Conservation (phyloP, 2,797 vertebrate species). For the Mastacembelus armatus region DNA sequence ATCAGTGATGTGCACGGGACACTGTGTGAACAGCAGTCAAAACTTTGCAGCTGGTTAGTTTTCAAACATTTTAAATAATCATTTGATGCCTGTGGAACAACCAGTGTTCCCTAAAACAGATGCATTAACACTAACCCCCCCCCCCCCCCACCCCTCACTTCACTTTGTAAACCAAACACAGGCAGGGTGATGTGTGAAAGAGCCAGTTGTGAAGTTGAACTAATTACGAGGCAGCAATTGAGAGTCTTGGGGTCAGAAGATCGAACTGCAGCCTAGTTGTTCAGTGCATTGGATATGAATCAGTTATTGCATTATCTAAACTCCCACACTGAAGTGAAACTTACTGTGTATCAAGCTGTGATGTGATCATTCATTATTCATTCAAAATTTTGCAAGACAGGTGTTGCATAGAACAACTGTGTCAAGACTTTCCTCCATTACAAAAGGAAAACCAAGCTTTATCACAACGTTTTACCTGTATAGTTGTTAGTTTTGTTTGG, state of each 20-base stretch:
- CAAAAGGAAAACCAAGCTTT: background rate
- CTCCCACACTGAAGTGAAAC: background rate
- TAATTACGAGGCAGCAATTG: conserved; percentile 52
- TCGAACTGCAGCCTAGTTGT: conserved; percentile 46
- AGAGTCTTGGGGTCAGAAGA: conserved; percentile 51
- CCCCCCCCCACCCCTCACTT: background rate
- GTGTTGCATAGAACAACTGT: background rate
- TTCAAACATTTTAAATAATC: conserved; percentile 10
- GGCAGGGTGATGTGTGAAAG: conserved; percentile 44
- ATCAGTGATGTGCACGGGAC: background rate
- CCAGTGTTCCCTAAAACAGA: conserved; percentile 1
- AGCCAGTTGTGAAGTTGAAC: conserved; percentile 61
- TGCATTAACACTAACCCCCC: background rate
- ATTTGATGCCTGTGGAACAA: background rate
- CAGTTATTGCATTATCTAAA: conserved; percentile 49
- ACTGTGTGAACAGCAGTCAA: background rate
- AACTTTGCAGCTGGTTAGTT: conserved; percentile 9
- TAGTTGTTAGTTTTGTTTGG: conserved; percentile 1
- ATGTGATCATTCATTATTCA: background rate
- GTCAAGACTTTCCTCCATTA: background rate
- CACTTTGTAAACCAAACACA: too few species aligned
- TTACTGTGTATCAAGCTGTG: background rate
- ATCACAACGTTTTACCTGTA: background rate
- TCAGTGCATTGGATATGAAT: conserved; percentile 49
- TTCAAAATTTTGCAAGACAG: background rate